Evolutionary conservation across 2,888 invertebrate species (phyloP).

Genomic region (Volucella inflata): DNA sequence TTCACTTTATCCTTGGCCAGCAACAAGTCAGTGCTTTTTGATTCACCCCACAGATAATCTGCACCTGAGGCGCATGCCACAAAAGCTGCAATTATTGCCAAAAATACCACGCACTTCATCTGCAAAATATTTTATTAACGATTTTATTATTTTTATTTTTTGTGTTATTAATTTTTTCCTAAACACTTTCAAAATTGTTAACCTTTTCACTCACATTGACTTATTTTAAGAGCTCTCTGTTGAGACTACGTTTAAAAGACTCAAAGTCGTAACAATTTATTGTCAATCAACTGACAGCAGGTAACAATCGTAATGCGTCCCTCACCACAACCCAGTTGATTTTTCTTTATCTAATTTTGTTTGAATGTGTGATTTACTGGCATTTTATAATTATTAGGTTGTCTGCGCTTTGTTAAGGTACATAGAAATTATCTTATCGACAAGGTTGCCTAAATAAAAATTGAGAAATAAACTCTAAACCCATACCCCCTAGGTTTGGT

Average conservation of each 20-base stretch:
- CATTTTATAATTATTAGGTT: background rate
- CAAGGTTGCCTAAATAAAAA: conserved; percentile 11
- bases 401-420: background rate
- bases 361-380: conserved; percentile 3
- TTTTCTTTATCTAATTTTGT: conserved; percentile 42
- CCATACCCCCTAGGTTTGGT: conserved; percentile 25
- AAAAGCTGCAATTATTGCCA: conserved; percentile 48
- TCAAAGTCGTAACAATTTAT: conserved; percentile 33
- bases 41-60: conserved; percentile 79
- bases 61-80: conserved; percentile 76
- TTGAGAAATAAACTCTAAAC: conserved; percentile 5
- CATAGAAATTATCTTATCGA: conserved; percentile 39
- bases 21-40: conserved; percentile 77
- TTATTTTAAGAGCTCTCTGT: conserved; percentile 6
- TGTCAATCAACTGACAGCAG: conserved; percentile 12
- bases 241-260: conserved; percentile 8
- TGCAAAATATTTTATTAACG: conserved; percentile 8
- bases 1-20: conserved; percentile 78
- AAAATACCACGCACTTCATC: conserved; percentile 53
- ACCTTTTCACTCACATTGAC: conserved; percentile 17
- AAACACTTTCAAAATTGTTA: background rate
- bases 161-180: background rate
- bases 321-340: conserved; percentile 16
- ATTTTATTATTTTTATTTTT: background rate
- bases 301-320: conserved; percentile 8